Conservation (phyloP, 2,113 vertebrate species). For the Elephas maximus region DNA sequence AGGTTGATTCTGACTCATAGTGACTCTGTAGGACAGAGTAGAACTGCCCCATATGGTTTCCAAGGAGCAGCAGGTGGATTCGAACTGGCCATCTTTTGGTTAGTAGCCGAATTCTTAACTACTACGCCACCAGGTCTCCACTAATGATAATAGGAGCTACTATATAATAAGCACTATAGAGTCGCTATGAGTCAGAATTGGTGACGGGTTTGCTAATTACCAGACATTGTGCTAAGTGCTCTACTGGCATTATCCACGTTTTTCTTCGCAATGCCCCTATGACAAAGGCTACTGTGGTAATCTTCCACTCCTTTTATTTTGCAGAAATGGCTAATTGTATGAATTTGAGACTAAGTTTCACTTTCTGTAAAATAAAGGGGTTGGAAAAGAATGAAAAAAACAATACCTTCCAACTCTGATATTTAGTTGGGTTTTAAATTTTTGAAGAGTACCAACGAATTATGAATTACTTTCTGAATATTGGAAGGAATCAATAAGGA, state of each 20-base stretch:
- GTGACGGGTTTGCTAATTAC: not conserved
- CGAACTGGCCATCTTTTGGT: too few relatives aligned
- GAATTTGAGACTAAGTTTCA: not conserved
- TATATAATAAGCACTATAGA: not conserved
- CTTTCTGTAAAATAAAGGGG: slow-evolving; percentile 18
- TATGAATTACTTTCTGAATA: slow-evolving; percentile 4
- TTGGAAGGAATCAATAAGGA: not conserved
- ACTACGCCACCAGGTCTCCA: too few relatives aligned
- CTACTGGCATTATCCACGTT: not conserved
- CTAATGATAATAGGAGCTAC: not conserved
- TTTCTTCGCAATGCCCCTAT: not conserved
- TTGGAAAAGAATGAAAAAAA: not conserved
- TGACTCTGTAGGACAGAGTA: not conserved
- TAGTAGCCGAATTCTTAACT: too few relatives aligned
- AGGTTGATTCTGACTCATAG: too few relatives aligned
- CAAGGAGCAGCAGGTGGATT: too few relatives aligned
- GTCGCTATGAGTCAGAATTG: too few relatives aligned
- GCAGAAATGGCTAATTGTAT: not conserved
- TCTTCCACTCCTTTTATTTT: not conserved
- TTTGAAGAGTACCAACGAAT: slow-evolving; percentile 27
- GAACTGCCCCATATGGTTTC: too few relatives aligned
- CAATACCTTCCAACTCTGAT: slow-evolving; percentile 7
- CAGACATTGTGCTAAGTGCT: not conserved
- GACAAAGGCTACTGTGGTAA: not conserved
- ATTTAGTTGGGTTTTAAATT: slow-evolving; percentile 41